phyloP scores from a whole-genome alignment of 2,888 invertebrate species.

The Phorcus lineatus region DNA sequence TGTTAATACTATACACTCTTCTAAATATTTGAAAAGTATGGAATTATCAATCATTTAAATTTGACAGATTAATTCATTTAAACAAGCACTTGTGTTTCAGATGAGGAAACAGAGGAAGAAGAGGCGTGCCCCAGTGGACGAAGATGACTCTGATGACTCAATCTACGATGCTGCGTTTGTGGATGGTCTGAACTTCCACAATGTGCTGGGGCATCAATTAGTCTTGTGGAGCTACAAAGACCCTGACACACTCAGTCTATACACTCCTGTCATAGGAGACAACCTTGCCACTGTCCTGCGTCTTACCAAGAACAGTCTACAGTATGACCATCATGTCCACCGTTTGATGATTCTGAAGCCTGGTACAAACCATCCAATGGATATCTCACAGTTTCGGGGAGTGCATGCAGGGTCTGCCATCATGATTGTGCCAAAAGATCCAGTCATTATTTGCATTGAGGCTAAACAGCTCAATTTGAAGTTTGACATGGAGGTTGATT shows the following conservation, averaged over 20 bases:
- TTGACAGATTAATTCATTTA: background rate
- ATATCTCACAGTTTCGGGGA: constrained; percentile 50
- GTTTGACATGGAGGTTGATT: constrained; percentile 53
- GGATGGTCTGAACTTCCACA: constrained; percentile 46
- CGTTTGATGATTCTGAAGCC: constrained; percentile 58
- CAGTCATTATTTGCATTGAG: constrained; percentile 52
- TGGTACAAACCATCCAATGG: constrained; percentile 53
- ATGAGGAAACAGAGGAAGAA: background rate
- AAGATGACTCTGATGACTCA: constrained; percentile 4
- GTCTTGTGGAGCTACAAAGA: constrained; percentile 60
- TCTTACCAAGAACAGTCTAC: constrained; percentile 56
- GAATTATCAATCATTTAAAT: background rate
- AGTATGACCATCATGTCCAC: constrained; percentile 46
- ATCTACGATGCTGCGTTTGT: constrained; percentile 5
- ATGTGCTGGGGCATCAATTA: constrained; percentile 52
- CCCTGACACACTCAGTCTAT: constrained; percentile 58
- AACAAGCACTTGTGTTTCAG: background rate
- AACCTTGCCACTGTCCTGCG: constrained; percentile 50
- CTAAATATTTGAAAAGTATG: too few relatives aligned
- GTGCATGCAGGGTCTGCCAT: constrained; percentile 58
- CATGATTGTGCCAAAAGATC: constrained; percentile 55
- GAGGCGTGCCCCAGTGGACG: background rate
- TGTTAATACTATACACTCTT: too few relatives aligned
- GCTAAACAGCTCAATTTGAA: constrained; percentile 58
- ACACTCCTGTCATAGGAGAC: constrained; percentile 55